Percentiles rank a stretch among this genome's conserved stretches.
Conservation (phyloP, 2,797 vertebrate species). For the Rhabdomys pumilio region DNA sequence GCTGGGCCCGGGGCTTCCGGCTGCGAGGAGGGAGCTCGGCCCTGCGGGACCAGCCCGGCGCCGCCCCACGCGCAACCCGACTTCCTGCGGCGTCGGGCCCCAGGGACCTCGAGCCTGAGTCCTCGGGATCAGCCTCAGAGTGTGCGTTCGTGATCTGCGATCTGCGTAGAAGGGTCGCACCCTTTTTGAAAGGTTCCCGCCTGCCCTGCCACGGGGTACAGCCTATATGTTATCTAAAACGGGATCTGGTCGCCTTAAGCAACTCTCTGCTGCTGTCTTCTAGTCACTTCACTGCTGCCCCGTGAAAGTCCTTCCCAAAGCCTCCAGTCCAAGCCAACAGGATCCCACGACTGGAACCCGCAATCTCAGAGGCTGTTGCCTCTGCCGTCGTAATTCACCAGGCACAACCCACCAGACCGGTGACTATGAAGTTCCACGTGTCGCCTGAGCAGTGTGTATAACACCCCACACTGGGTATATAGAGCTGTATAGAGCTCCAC, state of each 20-base stretch:
- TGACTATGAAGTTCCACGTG: neutral
- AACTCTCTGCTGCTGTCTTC: neutral
- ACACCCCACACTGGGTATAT: neutral
- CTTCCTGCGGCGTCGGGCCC: neutral
- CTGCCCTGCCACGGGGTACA: too few relatives aligned
- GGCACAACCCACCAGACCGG: neutral
- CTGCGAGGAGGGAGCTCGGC: neutral
- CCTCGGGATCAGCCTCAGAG: neutral
- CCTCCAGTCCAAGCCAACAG: neutral
- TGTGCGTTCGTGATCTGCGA: neutral
- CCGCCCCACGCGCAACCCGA: neutral
- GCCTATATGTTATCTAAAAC: neutral
- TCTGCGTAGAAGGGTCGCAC: neutral
- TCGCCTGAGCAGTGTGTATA: neutral
- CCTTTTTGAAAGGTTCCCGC: neutral
- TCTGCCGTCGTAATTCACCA: too few relatives aligned
- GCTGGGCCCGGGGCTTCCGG: constrained; percentile 26
- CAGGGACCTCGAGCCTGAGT: neutral
- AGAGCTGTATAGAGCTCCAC: too few relatives aligned
- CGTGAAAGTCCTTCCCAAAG: neutral
- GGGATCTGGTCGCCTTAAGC: neutral
- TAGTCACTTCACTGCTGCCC: neutral
- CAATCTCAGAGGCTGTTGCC: too few relatives aligned
- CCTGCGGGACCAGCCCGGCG: neutral
- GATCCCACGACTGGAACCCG: neutral